These are phyloP conservation scores for Protobothrops mucrosquamatus DNA, from an alignment of 2,113 vertebrate species.

Conservation along the genomic window DNA sequence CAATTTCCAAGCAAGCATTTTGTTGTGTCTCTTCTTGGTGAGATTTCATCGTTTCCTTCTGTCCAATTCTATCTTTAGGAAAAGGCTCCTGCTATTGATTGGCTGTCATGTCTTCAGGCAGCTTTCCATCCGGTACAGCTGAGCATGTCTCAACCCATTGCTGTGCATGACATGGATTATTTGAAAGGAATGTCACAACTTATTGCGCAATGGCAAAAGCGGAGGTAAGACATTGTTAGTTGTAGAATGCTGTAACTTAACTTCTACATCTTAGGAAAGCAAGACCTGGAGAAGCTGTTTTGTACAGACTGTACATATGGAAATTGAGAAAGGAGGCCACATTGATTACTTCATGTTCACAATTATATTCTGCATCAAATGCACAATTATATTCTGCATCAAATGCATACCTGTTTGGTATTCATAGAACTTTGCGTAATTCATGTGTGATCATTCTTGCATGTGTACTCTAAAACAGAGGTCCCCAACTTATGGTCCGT, in stretches of 20 bases:
- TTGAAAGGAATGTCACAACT: conserved; percentile 81
- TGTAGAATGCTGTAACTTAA: not conserved
- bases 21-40: not conserved
- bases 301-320: not conserved
- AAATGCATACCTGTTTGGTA: not conserved
- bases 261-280: not conserved
- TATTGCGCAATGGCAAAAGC: conserved; percentile 32
- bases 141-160: conserved; percentile 72
- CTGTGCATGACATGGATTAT: conserved; percentile 85
- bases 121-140: conserved; percentile 76
- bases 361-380: not conserved
- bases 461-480: not conserved
- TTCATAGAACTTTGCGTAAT: not conserved
- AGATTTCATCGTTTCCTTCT: conserved; percentile 16
- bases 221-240: conserved; percentile 56
- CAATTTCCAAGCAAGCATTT: not conserved
- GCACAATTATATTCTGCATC: not conserved
- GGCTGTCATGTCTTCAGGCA: conserved; percentile 81
- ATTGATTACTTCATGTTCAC: not conserved
- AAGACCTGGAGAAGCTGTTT: not conserved
- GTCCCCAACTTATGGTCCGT: too few species aligned
- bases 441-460: not conserved
- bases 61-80: conserved; percentile 64
- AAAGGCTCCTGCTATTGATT: conserved; percentile 83
- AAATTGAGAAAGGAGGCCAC: not conserved